Evolutionary conservation across 1,140 invertebrate species (phyloP).

Genomic region (Cydia fagiglandana): DNA sequence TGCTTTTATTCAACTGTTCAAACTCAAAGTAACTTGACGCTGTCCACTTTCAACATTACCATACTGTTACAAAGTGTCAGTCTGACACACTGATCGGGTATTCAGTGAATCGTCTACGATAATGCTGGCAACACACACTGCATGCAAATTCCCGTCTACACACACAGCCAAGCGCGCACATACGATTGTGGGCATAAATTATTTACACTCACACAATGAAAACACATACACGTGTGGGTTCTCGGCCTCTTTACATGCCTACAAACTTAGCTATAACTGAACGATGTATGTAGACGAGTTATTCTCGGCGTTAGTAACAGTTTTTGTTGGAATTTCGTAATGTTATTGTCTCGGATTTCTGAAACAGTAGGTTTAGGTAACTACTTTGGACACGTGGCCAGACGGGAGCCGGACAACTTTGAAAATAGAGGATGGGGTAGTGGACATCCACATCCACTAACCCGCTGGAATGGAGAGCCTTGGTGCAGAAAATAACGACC

Average conservation of each 20-base stretch:
- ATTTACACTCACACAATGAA: conserved; percentile 38
- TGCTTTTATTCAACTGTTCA: not conserved
- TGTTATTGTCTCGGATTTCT: conserved; percentile 14
- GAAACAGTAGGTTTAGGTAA: not conserved
- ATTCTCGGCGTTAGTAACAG: conserved; percentile 29
- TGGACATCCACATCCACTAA: no score
- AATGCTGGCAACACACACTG: conserved; percentile 56
- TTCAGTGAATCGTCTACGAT: conserved; percentile 50
- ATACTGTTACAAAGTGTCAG: conserved; percentile 37
- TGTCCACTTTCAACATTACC: conserved; percentile 15
- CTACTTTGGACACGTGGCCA: no score
- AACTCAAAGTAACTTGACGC: conserved; percentile 11
- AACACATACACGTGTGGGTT: conserved; percentile 35
- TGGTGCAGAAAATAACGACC: no score
- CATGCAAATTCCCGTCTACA: conserved; percentile 50
- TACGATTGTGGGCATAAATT: conserved; percentile 35
- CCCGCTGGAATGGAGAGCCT: no score
- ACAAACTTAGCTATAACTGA: conserved; percentile 12
- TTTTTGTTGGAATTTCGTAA: conserved; percentile 9
- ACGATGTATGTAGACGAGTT: conserved; percentile 16
- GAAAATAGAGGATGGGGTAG: no score
- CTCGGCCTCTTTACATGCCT: conserved; percentile 48
- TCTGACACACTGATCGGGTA: conserved; percentile 66
- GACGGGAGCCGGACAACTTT: no score
- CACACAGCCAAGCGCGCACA: conserved; percentile 35